These are phyloP conservation scores for Taurulus bubalis DNA, from an alignment of 2,113 vertebrate species.

Conservation along the genomic window DNA sequence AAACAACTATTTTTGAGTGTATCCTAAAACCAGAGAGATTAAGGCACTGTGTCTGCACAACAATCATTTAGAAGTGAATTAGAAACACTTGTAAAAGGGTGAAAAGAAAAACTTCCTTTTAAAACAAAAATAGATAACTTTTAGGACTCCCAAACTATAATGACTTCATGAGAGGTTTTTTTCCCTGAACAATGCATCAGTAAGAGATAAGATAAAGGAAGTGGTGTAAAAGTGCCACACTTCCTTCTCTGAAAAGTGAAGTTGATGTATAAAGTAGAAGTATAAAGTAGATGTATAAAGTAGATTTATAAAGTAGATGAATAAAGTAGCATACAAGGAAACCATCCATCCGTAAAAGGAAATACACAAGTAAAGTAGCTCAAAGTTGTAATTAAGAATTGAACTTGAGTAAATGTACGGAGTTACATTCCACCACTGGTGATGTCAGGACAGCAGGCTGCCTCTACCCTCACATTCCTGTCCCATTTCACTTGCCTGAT, in stretches of 20 bases:
- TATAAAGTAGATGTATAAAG: too few species aligned
- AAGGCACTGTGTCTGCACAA: neutral
- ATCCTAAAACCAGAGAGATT: neutral
- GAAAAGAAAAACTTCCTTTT: neutral
- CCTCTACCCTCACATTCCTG: neutral
- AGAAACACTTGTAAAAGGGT: neutral
- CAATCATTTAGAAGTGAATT: neutral
- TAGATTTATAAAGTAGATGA: too few species aligned
- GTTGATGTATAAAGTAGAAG: neutral
- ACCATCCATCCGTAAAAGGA: neutral
- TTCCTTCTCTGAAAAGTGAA: neutral
- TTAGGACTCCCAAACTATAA: neutral
- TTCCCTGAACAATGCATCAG: neutral
- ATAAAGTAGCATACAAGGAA: neutral
- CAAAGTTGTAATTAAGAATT: neutral
- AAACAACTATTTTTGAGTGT: neutral
- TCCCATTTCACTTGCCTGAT: conserved; percentile 68
- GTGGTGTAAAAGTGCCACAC: neutral
- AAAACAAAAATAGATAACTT: neutral
- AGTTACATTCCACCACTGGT: neutral
- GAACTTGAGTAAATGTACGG: neutral
- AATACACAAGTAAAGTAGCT: neutral
- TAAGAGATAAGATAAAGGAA: neutral
- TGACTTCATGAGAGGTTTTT: neutral
- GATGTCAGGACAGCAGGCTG: neutral